Evolutionary conservation across 2,888 invertebrate species (phyloP), one percentile per base, ranked within the genome.

Genomic region (Frankliniella fusca): DNA sequence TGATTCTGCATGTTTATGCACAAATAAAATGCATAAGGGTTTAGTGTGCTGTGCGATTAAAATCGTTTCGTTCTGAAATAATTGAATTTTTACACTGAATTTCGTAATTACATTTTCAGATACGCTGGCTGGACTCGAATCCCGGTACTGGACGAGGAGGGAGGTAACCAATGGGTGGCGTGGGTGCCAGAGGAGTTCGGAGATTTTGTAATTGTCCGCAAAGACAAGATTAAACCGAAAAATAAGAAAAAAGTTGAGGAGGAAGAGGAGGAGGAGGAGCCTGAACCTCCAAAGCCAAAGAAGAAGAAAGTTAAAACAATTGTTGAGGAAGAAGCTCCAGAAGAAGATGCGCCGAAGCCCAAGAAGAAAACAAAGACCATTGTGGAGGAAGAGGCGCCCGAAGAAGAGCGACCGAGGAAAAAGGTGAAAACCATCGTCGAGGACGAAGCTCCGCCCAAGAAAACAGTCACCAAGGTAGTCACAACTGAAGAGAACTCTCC

Each of bases 281-380:
- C 70, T 5, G 70, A 76, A 27, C 70, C 70, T 23, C 70, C 70
- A 23, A 23, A 27, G 27, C 70, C 70, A 11, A 76, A 76, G 70
- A 76, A 76, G 70, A 76, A 76, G 70, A 76, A 76, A 27, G 70
- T 76, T 12, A 76, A 76, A 27, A 76, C 70, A 8, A 76, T 76
- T 1, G 70, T 76, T 0, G 70, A 76, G 27, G 70, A 76, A 12
- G 70, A 76, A 10, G 27, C 27, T 9, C 70, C 70, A 23, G 70
- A 76, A 27, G 70, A 76, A 27, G 70, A 70, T n/a, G 23, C 23
- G 23, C 70, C 70, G 0, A 76, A 76, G 23, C 70, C 70, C 70
- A 76, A 76, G 70, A 76, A 76, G 70, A 76, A 76, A 27, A 23
- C 27, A 9, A 76, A 76, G 70, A 76, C 70, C 70, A 76, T 76